phyloP scores from a whole-genome alignment of 2,888 invertebrate genomes.

The Exephanes ischioxanthus region DNA sequence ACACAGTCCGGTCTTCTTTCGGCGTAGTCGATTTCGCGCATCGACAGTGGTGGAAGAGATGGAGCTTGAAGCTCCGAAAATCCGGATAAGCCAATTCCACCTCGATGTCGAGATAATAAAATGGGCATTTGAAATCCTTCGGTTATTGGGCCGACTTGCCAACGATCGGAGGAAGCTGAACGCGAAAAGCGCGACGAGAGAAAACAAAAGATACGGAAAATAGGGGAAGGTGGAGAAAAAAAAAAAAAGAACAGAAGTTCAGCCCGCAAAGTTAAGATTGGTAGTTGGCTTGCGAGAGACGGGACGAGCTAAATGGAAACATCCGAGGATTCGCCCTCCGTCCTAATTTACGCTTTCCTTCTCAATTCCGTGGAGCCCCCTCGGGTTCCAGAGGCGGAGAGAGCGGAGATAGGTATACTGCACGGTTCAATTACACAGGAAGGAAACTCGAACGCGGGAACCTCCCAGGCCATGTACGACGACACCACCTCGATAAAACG shows the following conservation, averaged over 20 bases:
- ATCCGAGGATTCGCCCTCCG: conserved; percentile 44
- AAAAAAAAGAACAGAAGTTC: neutral
- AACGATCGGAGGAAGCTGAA: conserved; percentile 12
- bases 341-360: conserved; percentile 65
- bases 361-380: conserved; percentile 2
- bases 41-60: neutral
- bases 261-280: conserved; percentile 59
- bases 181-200: neutral
- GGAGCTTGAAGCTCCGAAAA: neutral
- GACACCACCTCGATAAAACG: conserved; percentile 61
- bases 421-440: conserved; percentile 38
- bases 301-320: conserved; percentile 64
- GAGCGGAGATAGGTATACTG: conserved; percentile 9
- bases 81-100: neutral
- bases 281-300: conserved; percentile 60
- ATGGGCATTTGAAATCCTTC: neutral
- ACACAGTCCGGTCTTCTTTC: neutral
- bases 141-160: neutral
- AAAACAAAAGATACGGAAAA: neutral
- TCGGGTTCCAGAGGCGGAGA: neutral
- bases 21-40: neutral
- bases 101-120: neutral
- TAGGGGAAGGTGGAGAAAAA: neutral
- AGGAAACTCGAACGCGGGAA: conserved; percentile 23
- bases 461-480: conserved; percentile 41